phyloP scores from a whole-genome alignment of 2,888 invertebrate species.

The Pollenia labialis region DNA sequence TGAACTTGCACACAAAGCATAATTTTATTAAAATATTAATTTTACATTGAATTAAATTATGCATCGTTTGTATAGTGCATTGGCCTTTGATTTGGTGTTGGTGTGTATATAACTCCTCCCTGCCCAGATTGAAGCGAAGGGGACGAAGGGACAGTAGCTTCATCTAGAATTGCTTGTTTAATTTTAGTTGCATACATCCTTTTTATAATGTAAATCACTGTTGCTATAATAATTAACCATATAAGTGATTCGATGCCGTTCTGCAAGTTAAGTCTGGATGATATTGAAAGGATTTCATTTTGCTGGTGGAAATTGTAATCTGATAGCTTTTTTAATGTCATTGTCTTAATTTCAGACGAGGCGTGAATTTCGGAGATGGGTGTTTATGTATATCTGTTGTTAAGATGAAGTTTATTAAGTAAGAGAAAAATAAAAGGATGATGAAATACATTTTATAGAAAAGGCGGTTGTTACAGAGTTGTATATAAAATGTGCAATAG shows the following conservation, averaged over 20 bases:
- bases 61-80: background rate
- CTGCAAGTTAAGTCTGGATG: slow-evolving; percentile 10
- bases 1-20: background rate
- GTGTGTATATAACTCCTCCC: slow-evolving; percentile 52
- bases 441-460: too few species aligned
- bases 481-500: too few species aligned
- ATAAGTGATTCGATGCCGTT: slow-evolving; percentile 27
- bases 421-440: too few species aligned
- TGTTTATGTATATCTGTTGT: too few species aligned
- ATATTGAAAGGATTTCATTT: slow-evolving; percentile 33
- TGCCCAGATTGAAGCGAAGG: slow-evolving; percentile 42
- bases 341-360: slow-evolving; percentile 17
- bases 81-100: too few species aligned
- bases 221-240: slow-evolving; percentile 25
- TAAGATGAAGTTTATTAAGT: too few species aligned
- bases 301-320: slow-evolving; percentile 26
- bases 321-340: slow-evolving; percentile 35
- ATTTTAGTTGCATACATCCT: slow-evolving; percentile 1
- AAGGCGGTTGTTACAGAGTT: too few species aligned
- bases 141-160: slow-evolving; percentile 22
- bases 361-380: slow-evolving; percentile 28
- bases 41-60: background rate
- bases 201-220: slow-evolving; percentile 7
- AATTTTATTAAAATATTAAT: slow-evolving; percentile 14
- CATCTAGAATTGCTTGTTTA: slow-evolving; percentile 3